Conservation (phyloP, 2,888 invertebrate genomes). For the Macropis europaea region DNA sequence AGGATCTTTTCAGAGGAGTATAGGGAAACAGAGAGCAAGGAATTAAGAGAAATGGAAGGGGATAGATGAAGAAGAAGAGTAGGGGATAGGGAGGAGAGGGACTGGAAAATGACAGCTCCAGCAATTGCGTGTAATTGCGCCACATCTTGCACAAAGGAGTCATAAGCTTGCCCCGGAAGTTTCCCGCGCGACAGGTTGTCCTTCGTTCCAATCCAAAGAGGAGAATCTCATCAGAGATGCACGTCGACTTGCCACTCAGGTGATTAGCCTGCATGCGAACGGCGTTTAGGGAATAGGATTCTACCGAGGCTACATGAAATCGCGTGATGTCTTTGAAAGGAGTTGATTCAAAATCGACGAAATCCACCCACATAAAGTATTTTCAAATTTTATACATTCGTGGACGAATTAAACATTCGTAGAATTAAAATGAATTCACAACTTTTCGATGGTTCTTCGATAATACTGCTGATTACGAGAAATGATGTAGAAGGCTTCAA, state of each 20-base stretch:
- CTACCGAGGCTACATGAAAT: neutral
- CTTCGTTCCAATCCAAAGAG: constrained; percentile 45
- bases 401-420: no score
- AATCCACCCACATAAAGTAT: no score
- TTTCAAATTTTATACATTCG: no score
- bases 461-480: no score
- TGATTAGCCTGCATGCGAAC: constrained; percentile 49
- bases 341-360: neutral
- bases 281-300: constrained; percentile 35
- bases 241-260: constrained; percentile 51
- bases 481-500: no score
- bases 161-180: constrained; percentile 52
- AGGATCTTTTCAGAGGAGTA: constrained; percentile 32
- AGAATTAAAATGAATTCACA: no score
- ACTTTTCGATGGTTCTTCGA: no score
- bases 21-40: constrained; percentile 28
- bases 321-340: constrained; percentile 14
- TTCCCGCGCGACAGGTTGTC: constrained; percentile 54
- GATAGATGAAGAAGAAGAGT: constrained; percentile 16
- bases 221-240: constrained; percentile 56
- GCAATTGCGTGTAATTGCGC: constrained; percentile 61
- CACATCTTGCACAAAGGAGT: constrained; percentile 60
- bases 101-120: constrained; percentile 56
- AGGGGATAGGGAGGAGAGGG: constrained; percentile 7
- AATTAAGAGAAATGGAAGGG: constrained; percentile 7